Evolutionary conservation across 2,888 invertebrate genomes (phyloP), one percentile per base, ranked within the genome.

Genomic region (Globia sparganii): DNA sequence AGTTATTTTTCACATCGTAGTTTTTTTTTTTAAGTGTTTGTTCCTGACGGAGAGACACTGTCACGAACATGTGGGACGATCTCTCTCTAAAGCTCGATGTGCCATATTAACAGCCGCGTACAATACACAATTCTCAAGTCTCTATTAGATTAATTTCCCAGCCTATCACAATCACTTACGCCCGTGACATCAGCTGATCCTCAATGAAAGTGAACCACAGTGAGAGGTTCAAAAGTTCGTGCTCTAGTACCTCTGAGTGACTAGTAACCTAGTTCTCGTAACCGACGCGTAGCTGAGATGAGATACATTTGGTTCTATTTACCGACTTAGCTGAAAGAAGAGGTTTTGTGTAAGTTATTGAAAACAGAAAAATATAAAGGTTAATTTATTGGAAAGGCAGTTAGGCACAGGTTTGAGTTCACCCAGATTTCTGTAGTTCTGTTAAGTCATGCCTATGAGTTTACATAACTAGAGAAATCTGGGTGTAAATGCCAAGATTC

Each of bases 251-350:
- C 56, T 46, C 68, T 21, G 71, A 80, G 80, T 72, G 84, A 53
- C 61, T n/a, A 25, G 43, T 75, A 84, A 80, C 82, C 82, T 75
- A 83, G 61, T 83, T 84, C 66, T 15, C 1, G 13, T 59, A 61
- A 75, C 65, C 80, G 46, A 61, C 31, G 34, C 59, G 25, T 8
- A 9, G 6, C 49, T n/a, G 18, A 73, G 46, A 70, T 3, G 43
- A 66, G 40, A 34, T 62, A 68, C 28, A 46, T 66, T 70, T 34
- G 53, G 6, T n/a, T 67, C 3, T 68, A 49, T 43, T 37, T 64
- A 46, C 25, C n/a, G 4, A 59, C 37, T 78, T 25, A 15, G 21
- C 18, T 65, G 25, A 11, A 28, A 34, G 49, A 53, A 53, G 9
- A 11, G 9, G 18, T 58, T 25, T 56, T 37, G 8, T 58, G 37